These are phyloP conservation scores for Drosophila navojoa DNA, from an alignment of 1,140 invertebrate species.

Conservation along the genomic window DNA sequence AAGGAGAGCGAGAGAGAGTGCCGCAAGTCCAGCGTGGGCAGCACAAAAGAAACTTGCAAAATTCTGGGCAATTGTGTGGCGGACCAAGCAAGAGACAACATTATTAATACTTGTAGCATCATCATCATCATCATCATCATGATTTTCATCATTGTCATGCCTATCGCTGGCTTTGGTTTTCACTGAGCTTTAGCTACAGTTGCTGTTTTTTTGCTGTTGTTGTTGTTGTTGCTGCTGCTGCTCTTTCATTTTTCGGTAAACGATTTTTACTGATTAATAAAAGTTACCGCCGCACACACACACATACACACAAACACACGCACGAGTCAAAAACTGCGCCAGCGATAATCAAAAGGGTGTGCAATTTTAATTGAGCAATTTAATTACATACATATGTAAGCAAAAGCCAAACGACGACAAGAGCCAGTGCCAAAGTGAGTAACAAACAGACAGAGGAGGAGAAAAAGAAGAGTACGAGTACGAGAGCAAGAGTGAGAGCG, in stretches of 20 bases:
- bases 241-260: slow-evolving; percentile 51
- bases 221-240: background rate
- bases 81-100: slow-evolving; percentile 29
- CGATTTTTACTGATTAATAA: slow-evolving; percentile 75
- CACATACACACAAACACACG: slow-evolving; percentile 23
- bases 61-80: slow-evolving; percentile 68
- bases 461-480: background rate
- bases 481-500: slow-evolving; percentile 4
- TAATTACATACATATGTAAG: slow-evolving; percentile 84
- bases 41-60: slow-evolving; percentile 73
- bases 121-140: slow-evolving; percentile 25
- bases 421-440: slow-evolving; percentile 2
- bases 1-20: slow-evolving; percentile 10
- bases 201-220: background rate
- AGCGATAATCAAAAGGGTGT: slow-evolving; percentile 84
- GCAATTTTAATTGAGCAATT: slow-evolving; percentile 84
- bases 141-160: slow-evolving; percentile 20
- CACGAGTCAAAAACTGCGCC: slow-evolving; percentile 41
- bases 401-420: slow-evolving; percentile 60
- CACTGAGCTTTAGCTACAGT: slow-evolving; percentile 7
- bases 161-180: slow-evolving; percentile 46
- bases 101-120: slow-evolving; percentile 21
- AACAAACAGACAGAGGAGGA: background rate
- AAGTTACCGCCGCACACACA: slow-evolving; percentile 39
- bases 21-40: slow-evolving; percentile 22